A percentile compares a stretch with the other conserved stretches of the same genome.
Evolutionary conservation across 2,797 vertebrate species (phyloP).

Genomic region (Helostoma temminkii): DNA sequence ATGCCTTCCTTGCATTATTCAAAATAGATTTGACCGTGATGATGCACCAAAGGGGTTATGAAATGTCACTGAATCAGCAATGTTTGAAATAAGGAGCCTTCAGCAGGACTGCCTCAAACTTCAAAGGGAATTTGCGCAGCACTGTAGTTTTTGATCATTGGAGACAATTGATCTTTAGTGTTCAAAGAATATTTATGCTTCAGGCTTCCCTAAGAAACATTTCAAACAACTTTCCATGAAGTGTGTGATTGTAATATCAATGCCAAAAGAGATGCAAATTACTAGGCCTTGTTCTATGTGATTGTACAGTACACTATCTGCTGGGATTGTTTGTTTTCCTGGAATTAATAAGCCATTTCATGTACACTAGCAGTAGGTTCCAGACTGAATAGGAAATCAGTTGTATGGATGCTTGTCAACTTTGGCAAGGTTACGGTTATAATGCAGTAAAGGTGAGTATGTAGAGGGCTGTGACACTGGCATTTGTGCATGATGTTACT

Average conservation of each 20-base stretch:
- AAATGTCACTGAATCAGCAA: constrained; percentile 78
- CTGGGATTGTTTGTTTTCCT: constrained; percentile 30
- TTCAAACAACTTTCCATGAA: constrained; percentile 63
- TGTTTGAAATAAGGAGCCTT: constrained; percentile 71
- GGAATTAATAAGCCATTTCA: constrained; percentile 23
- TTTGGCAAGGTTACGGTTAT: no score
- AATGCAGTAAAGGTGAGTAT: no score
- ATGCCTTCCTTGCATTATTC: constrained; percentile 35
- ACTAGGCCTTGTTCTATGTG: constrained; percentile 2
- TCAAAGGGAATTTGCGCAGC: constrained; percentile 74
- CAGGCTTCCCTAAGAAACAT: constrained; percentile 70
- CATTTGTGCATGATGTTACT: no score
- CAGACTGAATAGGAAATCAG: constrained; percentile 11
- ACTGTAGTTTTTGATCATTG: constrained; percentile 79
- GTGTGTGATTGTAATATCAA: constrained; percentile 75
- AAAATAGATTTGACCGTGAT: constrained; percentile 58
- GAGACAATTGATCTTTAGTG: constrained; percentile 79
- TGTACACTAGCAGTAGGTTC: constrained; percentile 3
- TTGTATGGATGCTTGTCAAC: neutral
- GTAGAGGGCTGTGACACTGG: neutral
- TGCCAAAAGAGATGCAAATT: constrained; percentile 55
- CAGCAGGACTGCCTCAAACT: constrained; percentile 61
- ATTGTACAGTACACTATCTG: constrained; percentile 32
- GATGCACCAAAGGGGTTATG: constrained; percentile 54
- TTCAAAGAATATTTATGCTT: constrained; percentile 80